These are phyloP conservation scores for Noturus placidus DNA, from an alignment of 2,113 vertebrate genomes.

Conservation along the genomic window DNA sequence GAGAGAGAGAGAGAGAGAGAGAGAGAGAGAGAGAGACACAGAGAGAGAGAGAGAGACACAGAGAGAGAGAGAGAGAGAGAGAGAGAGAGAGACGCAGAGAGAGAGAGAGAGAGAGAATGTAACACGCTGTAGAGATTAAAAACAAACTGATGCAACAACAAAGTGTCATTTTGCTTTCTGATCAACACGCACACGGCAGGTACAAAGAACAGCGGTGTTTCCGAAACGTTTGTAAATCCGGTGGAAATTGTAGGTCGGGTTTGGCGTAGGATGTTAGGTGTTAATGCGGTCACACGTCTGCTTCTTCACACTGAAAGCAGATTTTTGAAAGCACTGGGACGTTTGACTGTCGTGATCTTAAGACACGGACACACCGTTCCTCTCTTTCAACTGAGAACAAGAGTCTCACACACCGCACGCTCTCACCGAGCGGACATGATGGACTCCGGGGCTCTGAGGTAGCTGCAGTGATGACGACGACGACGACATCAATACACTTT, in stretches of 20 bases:
- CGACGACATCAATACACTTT: slow-evolving; percentile 9
- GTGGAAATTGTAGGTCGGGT: too few species aligned
- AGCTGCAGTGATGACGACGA: slow-evolving; percentile 1
- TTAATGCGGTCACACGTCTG: slow-evolving; percentile 23
- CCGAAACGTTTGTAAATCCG: not conserved
- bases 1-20: not conserved
- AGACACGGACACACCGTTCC: slow-evolving; percentile 6
- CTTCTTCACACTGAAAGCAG: slow-evolving; percentile 16
- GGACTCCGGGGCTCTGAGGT: slow-evolving; percentile 9
- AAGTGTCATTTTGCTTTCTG: not conserved
- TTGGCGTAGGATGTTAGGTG: not conserved
- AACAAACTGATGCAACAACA: not conserved
- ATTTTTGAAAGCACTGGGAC: not conserved
- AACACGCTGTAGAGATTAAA: not conserved
- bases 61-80: not conserved
- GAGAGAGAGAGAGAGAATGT: not conserved
- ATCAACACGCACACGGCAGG: not conserved
- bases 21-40: not conserved
- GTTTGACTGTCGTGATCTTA: not conserved
- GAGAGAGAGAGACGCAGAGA: not conserved
- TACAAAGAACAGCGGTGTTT: not conserved
- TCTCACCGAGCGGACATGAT: slow-evolving; percentile 5
- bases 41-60: not conserved
- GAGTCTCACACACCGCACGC: not conserved
- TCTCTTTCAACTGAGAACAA: slow-evolving; percentile 31